Base-by-base conservation (phyloP, 37 sponge, comb jelly and placozoan genomes). In the Beroe forskalii region DNA sequence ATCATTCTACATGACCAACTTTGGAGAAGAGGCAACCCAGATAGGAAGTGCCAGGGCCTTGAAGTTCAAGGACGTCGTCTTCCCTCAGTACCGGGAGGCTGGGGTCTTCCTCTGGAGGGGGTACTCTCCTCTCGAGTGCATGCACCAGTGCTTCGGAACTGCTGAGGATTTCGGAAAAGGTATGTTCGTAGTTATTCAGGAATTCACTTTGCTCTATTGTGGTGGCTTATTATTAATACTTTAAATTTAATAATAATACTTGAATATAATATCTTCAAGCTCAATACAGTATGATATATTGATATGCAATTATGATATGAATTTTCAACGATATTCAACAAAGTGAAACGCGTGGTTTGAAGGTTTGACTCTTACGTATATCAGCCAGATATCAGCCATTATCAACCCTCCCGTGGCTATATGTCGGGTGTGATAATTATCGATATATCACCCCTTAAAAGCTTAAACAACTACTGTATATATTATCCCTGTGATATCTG, bases 121-220 rank as follows among this genome's bases (percentile, higher is more conserved):
- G 0, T 98, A 89, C 92, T 62, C 94, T 22, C 72, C 95, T 14
- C 91, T 94, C 32, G 89, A 95, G 62, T 75, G 60, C 39, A 93
- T 98, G 96, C 89, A 98, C 89, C 96, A 98, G 92, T 95, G 95
- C 83, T 96, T 92, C 67, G 93, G 93, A 39, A 98, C 94, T 67
- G 40, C 61, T 24, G 91, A 92, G 91, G 99, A 98, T 36, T 23
- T 32, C n/a, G 96, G 92, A 36, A 93, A 95, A 35, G 99, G 96
- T 89, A n/a, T n/a, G n/a, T n/a, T n/a, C n/a, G n/a, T n/a, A n/a
- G n/a, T n/a, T n/a, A n/a, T n/a, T n/a, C n/a, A n/a, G n/a, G n/a
- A n/a, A n/a, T n/a, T n/a, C n/a, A n/a, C n/a, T n/a, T n/a, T n/a
- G n/a, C n/a, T n/a, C n/a, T n/a, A n/a, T n/a, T n/a, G n/a, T n/a